Conservation (phyloP, 2,888 invertebrate genomes). For the Oligia fasciuncula region DNA sequence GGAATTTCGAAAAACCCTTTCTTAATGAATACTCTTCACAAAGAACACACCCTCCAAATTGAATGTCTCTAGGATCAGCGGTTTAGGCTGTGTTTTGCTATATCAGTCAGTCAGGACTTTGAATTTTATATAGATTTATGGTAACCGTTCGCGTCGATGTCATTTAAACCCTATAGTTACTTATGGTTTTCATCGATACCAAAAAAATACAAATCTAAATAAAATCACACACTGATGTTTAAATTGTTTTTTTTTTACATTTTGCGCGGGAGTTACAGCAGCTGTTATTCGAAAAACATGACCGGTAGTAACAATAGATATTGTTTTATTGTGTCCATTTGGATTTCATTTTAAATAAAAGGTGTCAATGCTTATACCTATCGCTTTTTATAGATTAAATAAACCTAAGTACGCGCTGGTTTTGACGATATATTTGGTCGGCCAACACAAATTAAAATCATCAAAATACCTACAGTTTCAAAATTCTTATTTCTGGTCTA, state of each 20-base stretch:
- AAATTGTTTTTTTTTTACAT: conserved; percentile 4
- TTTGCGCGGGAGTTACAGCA: conserved; percentile 23
- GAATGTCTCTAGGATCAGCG: no score
- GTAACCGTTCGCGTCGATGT: not conserved
- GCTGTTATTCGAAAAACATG: conserved; percentile 23
- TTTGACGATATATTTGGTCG: not conserved
- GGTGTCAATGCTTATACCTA: not conserved
- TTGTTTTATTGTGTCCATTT: conserved; percentile 25
- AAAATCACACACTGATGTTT: not conserved
- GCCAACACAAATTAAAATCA: not conserved
- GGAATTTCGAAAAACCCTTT: no score
- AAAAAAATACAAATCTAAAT: conserved; percentile 5
- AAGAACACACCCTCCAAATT: no score
- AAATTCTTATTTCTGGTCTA: not conserved
- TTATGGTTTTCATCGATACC: not conserved
- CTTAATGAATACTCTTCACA: no score
- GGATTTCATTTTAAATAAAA: conserved; percentile 18
- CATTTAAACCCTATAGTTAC: not conserved
- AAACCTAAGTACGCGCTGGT: not conserved
- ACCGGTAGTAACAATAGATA: conserved; percentile 10
- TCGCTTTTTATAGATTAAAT: not conserved
- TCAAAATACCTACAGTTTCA: not conserved
- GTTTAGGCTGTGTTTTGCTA: no score
- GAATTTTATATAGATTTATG: not conserved
- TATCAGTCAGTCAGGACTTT: no score